Evolutionary conservation across 2,888 invertebrate species (phyloP).

Genomic region (Tanypteryx hageni): DNA sequence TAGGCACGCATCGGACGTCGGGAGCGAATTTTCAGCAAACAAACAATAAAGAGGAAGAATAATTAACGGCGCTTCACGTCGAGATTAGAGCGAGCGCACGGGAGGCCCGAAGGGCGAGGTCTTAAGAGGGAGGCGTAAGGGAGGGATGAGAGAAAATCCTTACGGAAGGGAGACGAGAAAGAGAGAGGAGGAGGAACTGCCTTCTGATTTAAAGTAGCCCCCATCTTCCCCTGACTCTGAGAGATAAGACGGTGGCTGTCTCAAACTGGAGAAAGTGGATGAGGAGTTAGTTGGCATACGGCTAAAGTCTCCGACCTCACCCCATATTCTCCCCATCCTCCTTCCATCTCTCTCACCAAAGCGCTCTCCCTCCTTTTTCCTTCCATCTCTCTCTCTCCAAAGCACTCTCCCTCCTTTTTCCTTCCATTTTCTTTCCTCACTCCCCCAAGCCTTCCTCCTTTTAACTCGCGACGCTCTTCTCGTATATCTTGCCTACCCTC

Average conservation of each 20-base stretch:
- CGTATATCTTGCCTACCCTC: neutral
- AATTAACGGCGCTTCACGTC: constrained; percentile 44
- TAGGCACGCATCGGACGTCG: constrained; percentile 26
- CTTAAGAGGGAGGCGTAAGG: no score
- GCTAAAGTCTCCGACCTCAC: neutral
- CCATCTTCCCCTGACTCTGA: constrained; percentile 15
- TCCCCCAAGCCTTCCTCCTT: neutral
- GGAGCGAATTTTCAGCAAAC: constrained; percentile 25
- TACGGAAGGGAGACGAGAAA: no score
- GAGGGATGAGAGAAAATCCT: constrained; percentile 1
- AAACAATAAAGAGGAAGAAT: constrained; percentile 36
- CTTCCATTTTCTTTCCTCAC: neutral
- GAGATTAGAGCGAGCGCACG: neutral
- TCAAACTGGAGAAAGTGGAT: neutral
- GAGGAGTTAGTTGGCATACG: constrained; percentile 38
- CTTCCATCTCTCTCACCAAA: constrained; percentile 12
- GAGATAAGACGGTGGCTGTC: constrained; percentile 49
- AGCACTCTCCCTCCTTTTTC: no score
- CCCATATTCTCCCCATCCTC: constrained; percentile 12
- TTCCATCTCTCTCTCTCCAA: neutral
- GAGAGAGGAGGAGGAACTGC: neutral
- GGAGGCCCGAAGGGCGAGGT: no score
- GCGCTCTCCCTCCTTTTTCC: neutral
- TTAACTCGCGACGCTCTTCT: neutral
- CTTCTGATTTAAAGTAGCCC: constrained; percentile 19